Evolutionary conservation across 2,888 invertebrate genomes (phyloP), one percentile per base, ranked within the genome.

Genomic region (Dicyrtomina minuta): DNA sequence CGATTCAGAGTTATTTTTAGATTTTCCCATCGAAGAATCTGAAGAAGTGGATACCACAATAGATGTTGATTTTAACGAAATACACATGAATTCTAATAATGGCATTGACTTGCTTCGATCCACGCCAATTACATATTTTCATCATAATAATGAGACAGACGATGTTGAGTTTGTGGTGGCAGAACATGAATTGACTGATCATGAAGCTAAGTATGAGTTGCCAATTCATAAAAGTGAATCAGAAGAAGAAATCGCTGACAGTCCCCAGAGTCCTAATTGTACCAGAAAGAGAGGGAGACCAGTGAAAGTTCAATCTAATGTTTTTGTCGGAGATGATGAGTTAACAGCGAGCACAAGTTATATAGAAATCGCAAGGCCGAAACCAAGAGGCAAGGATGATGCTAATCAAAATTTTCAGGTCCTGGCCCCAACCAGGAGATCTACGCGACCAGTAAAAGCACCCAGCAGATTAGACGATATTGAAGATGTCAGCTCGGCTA

Each of bases 11-110:
- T 55, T 67, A 26, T 58, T 70, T 62, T 46, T 70, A 33, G 70
- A 70, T 51, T 67, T 70, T 33, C 67, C 66, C 1, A 70, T 70
- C 55, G 70, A 70, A 67, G 70, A 60, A 55, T 66, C 65, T 26
- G 70, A 67, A 67, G 66, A 62, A 58, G 58, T 46, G 33, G 64
- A 55, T 20, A 24, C 51, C 10, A 51, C 56, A 4, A 64, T 71
- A 22, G 71, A 71, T 41, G 71, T 69, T 12, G 69, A 69, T 56
- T 69, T 69, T 41, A 65, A 49, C 44, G 69, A 69, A 59, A 64
- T 69, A 24, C 26, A 58, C 8, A 66, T 59, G 65, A 65, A 65
- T 41, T 26, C 49, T 17, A 39, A 51, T 17, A 53, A n/a, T n/a
- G 49, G 61, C 17, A 46, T 55, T 12, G 55, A 26, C 12, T 13